Base-by-base conservation (phyloP, 2,888 invertebrate genomes). In the Nemotelus pantherinus region DNA sequence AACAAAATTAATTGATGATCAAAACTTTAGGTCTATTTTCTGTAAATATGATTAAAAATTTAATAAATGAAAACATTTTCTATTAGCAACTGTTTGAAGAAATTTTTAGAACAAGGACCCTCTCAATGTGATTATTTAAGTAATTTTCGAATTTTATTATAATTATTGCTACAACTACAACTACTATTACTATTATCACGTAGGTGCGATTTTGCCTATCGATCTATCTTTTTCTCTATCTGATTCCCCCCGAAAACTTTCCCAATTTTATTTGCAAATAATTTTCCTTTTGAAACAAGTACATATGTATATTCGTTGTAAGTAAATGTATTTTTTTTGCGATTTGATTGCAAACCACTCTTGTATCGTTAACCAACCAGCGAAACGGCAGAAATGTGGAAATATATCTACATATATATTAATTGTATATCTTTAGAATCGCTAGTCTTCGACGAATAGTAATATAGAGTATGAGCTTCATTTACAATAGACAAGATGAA, bases 91-190 rank as follows among this genome's bases (percentile, higher is more conserved):
- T 25, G 25, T 25, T 25, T 25, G 25, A 25, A 25, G 25, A 25
- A 25, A 25, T 25, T 25, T 25, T 25, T 25, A 84, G 83, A 84
- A 83, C 86, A 87, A 86, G 86, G 87, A 86, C 86, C 87, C 85
- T 87, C 87, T 87, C 87, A 86, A 86, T 85, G 83, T 81, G 83
- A 82, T 80, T 79, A 80, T 81, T 82, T 82, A 81, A 80, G 58
- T 80, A 82, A 25, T 25, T 25, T 25, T 25, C 25, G 25, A 25
- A 25, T 81, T 81, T 81, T 25, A 60, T 41, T 39, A 60, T 39
- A 60, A 41, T 25, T 57, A 9, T 57, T 25, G 25, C 25, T 25
- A 25, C 25, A 25, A 25, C 7, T 60, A 39, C 41, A 60, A 41
- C 41, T 39, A 60, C 60, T 60, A 60, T 43, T 60, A 39, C 60